Evolutionary conservation across 1,140 invertebrate genomes (phyloP), one percentile per base, ranked within the genome.

Genomic region (Trachymyrmex cornetzi): DNA sequence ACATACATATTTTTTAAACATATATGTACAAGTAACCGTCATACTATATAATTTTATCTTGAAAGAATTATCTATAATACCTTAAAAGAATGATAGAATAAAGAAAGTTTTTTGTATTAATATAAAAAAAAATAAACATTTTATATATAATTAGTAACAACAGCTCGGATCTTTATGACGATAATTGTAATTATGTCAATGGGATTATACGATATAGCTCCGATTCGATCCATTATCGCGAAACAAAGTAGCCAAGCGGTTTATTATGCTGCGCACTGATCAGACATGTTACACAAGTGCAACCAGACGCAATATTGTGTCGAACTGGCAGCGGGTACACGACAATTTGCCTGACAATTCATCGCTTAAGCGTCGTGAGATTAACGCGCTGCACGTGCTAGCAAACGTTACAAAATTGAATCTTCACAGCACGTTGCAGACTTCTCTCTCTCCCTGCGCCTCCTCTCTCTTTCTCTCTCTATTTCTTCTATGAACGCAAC

Each of bases 261-360:
- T 84, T 69, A 84, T 84, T 84, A 75, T 72, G 55, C 19, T 44
- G 24, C 80, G 27, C n/a, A 19, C 69, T 48, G 55, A 75, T 84
- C 80, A 69, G 80, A 84, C 69, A n/a, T 74, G 80, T 74, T 61
- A 38, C 44, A 82, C 67, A 74, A 69, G 67, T 82, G 80, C 80
- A 63, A 84, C 80, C 38, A 74, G 27, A 75, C 57, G 55, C 63
- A 75, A 75, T 74, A 74, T 84, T 61, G 67, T 84, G 69, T 44
- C 69, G 80, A 53, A 75, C 38, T 27, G 34, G 38, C 5, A 38
- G 48, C 30, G 48, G 38, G 55, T 84, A 30, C 24, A 30, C 80
- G 80, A 84, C 69, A 84, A 84, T 84, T 84, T 84, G 69, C 55
- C 44, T 59, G 69, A 61, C 69, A 69, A 84, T 74, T 84, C 80